These are phyloP conservation scores for Chloroceryle amazona DNA, from an alignment of 2,797 vertebrate genomes.

Conservation along the genomic window DNA sequence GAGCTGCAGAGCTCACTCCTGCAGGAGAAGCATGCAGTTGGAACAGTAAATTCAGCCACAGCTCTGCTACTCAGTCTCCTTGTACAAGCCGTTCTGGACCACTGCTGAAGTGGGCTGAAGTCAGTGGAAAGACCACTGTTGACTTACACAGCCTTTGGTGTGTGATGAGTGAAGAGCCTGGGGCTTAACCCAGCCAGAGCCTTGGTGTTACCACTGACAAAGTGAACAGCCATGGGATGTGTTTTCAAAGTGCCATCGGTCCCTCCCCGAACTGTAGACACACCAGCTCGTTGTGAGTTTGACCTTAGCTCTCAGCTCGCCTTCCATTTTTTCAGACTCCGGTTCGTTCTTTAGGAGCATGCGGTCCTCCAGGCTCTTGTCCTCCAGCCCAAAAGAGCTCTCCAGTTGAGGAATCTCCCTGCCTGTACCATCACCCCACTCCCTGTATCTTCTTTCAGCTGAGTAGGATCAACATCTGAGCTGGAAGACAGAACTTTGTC, in stretches of 20 bases:
- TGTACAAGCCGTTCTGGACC: not conserved
- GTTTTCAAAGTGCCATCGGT: not conserved
- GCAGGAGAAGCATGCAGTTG: not conserved
- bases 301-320: not conserved
- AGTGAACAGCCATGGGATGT: not conserved
- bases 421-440: not conserved
- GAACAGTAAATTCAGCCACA: not conserved
- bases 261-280: not conserved
- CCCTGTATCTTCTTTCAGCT: not conserved
- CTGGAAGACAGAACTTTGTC: not conserved
- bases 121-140: not conserved
- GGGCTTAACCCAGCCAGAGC: not conserved
- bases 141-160: not conserved
- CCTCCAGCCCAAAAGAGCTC: not conserved
- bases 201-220: not conserved
- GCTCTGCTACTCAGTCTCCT: not conserved
- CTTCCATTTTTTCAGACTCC: not conserved
- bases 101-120: not conserved
- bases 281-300: not conserved
- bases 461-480: not conserved
- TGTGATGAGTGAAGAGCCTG: not conserved
- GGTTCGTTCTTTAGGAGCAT: not conserved
- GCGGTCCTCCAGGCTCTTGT: not conserved
- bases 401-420: not conserved
- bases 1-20: accelerated